These are phyloP conservation scores for Hippocampus mohnikei DNA, from an alignment of 2,113 vertebrate species.

Conservation along the genomic window DNA sequence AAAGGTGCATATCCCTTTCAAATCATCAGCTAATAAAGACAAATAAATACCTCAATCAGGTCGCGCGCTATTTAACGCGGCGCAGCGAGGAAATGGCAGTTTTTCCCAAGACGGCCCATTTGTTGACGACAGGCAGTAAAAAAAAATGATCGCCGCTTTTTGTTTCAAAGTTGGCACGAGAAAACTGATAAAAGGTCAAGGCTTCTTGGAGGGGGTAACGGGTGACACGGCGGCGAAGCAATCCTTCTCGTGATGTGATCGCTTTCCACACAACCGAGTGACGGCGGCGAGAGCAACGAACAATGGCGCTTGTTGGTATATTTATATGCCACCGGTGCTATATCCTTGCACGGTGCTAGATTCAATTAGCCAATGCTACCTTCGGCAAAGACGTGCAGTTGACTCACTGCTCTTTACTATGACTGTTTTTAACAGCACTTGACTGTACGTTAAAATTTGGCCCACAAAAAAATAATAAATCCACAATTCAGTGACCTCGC, in stretches of 20 bases:
- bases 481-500: too few relatives aligned
- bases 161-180: slow-evolving; percentile 37
- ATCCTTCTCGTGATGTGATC: too few relatives aligned
- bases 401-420: too few relatives aligned
- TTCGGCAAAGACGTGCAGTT: too few relatives aligned
- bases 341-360: too few relatives aligned
- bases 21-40: slow-evolving; percentile 42
- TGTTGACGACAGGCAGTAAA: slow-evolving; percentile 41
- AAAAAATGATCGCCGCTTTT: slow-evolving; percentile 33
- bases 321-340: too few relatives aligned
- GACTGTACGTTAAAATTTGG: too few relatives aligned
- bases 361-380: too few relatives aligned
- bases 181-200: slow-evolving; percentile 18
- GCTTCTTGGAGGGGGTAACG: neutral
- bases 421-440: too few relatives aligned
- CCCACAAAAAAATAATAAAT: too few relatives aligned
- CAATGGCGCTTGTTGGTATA: too few relatives aligned
- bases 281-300: too few relatives aligned
- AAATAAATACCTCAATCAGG: neutral
- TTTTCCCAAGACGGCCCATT: slow-evolving; percentile 25
- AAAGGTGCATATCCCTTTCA: slow-evolving; percentile 38
- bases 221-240: slow-evolving; percentile 2
- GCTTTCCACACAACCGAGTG: neutral
- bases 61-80: neutral
- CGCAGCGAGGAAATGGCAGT: neutral